phyloP scores from a whole-genome alignment of 2,113 vertebrate genomes.

The Casuarius casuarius region DNA sequence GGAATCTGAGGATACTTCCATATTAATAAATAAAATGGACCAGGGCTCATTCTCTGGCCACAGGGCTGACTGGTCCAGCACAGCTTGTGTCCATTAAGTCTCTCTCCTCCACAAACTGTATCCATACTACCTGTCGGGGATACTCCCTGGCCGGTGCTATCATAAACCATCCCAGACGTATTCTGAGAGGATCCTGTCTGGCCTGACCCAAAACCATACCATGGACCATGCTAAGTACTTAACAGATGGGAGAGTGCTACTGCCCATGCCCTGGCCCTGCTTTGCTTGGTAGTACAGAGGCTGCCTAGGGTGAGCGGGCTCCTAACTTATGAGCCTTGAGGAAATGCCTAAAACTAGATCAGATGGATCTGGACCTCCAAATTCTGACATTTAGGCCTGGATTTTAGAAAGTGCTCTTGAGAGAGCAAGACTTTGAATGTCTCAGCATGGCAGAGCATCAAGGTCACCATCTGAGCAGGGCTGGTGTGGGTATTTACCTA shows the following conservation, averaged over 20 bases:
- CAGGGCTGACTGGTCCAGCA: background rate
- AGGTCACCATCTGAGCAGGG: background rate
- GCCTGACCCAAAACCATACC: background rate
- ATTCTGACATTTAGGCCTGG: fast-evolving
- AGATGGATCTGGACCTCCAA: background rate
- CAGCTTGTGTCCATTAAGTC: background rate
- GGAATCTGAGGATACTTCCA: fast-evolving
- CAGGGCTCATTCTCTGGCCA: background rate
- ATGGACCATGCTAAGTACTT: fast-evolving
- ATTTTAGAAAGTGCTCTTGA: background rate
- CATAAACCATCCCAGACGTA: background rate
- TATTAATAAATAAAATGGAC: fast-evolving
- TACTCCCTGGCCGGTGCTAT: background rate
- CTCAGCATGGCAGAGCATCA: background rate
- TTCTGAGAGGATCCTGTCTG: background rate
- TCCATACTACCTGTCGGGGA: background rate
- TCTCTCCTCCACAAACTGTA: background rate
- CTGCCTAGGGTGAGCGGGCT: background rate
- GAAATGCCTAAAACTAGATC: background rate
- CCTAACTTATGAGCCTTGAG: fast-evolving
- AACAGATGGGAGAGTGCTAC: fast-evolving
- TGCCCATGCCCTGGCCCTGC: background rate
- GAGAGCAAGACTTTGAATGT: fast-evolving
- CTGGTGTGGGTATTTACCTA: slow-evolving; percentile 59
- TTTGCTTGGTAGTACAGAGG: background rate